Evolutionary conservation across 2,113 vertebrate genomes (phyloP), one percentile per base, ranked within the genome.

Genomic region (Patagioenas fasciata): DNA sequence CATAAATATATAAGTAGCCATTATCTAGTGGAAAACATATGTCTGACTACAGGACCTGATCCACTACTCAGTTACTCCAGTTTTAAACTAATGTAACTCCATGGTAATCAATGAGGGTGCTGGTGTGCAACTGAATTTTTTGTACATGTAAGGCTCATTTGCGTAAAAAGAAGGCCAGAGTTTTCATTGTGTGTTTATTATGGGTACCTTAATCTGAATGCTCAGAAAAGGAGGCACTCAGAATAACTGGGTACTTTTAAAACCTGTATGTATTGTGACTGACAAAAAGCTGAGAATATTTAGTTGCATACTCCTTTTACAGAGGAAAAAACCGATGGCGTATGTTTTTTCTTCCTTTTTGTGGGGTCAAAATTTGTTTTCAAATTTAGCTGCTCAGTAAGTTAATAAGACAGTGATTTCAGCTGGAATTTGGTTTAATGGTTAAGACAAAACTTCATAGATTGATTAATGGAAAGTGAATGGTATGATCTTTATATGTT

Each of bases 1-100:
- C 93, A 97, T 97, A 96, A 96, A 96, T 96, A 96, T 95, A 90
- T 97, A 96, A 97, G 91, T 93, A 96, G 95, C 93, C 91, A 97
- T 97, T 96, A 96, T 94, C 93, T 89, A 80, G 66, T 88, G 67
- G 67, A 94, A 93, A 94, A 90, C 60, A 58, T 91, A 89, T 51
- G 75, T 91, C 86, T 95, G 86, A 88, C 94, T 90, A 73, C 57
- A 93, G 53, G 93, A 80, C 56, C 54, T 94, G 88, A 90, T 93
- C 69, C n/a, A 75, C 61, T 89, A 73, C 66, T 86, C 56, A 56
- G 82, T 96, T 95, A 69, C 69, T 95, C 61, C 44, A 86, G 38
- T 88, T 96, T 93, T 94, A 96, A 96, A 79, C 78, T 82, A 84
- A 91, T 69, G 67, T 89, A 83, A 92, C 67, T 91, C 50, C 11